Evolutionary conservation across 2,113 vertebrate genomes (phyloP).

Genomic region (Apteryx owenii): DNA sequence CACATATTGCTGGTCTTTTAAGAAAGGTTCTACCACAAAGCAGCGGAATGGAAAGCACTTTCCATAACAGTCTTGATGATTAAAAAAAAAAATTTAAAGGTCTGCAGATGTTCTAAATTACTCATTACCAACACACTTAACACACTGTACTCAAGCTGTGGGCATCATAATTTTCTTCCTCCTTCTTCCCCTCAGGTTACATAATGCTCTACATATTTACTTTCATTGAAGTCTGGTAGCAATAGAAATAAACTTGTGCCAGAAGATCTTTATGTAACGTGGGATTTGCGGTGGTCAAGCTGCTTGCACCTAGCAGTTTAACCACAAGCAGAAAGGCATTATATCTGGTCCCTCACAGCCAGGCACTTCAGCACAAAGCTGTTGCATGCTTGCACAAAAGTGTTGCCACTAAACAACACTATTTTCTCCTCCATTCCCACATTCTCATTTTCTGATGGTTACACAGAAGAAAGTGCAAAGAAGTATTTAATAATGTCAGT

Average conservation of each 20-base stretch:
- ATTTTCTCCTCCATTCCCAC: background rate
- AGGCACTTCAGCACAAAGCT: rapidly evolving
- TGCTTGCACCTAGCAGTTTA: background rate
- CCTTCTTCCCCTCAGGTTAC: background rate
- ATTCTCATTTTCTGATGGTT: background rate
- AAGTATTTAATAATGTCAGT: background rate
- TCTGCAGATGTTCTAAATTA: conserved; percentile 53
- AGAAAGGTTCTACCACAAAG: background rate
- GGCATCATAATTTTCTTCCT: background rate
- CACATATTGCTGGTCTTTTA: background rate
- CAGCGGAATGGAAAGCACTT: conserved; percentile 19
- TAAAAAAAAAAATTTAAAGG: background rate
- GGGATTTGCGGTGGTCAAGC: background rate
- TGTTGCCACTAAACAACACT: background rate
- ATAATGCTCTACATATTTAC: background rate
- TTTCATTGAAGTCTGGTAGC: background rate
- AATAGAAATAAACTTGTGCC: background rate
- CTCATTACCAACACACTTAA: conserved; percentile 6
- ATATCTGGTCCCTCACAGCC: rapidly evolving
- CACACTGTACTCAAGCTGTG: conserved; percentile 3
- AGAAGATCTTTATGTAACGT: background rate
- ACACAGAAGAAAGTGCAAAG: conserved; percentile 6
- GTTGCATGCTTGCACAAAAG: background rate
- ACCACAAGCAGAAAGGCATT: background rate
- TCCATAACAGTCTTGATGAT: background rate